Conservation (phyloP, 2,888 invertebrate genomes). For the Patella depressa region DNA sequence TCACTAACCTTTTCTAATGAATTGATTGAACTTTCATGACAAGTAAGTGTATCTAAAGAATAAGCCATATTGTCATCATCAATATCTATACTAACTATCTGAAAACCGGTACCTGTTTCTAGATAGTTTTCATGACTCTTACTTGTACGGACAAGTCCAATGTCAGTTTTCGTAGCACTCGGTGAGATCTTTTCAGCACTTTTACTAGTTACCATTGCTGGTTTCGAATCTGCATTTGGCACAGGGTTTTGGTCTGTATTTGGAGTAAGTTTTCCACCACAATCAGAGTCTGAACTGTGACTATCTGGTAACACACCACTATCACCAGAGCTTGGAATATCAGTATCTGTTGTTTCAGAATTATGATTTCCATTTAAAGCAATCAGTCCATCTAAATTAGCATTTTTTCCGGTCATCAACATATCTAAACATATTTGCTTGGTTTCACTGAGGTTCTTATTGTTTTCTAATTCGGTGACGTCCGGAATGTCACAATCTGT, state of each 20-base stretch:
- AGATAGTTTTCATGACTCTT: constrained; percentile 90
- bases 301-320: constrained; percentile 40
- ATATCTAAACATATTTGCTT: not conserved
- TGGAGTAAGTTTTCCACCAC: constrained; percentile 24
- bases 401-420: constrained; percentile 12
- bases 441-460: not conserved
- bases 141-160: constrained; percentile 86
- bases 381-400: constrained; percentile 16
- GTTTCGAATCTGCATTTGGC: constrained; percentile 22
- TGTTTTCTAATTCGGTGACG: not conserved
- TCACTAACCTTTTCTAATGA: constrained; percentile 41
- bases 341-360: constrained; percentile 28
- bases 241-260: constrained; percentile 9
- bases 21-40: constrained; percentile 66
- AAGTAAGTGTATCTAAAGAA: constrained; percentile 90
- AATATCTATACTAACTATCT: constrained; percentile 90
- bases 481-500: not conserved
- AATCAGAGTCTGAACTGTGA: constrained; percentile 37
- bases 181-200: constrained; percentile 63
- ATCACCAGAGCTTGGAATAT: constrained; percentile 41
- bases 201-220: constrained; percentile 52
- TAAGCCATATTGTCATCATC: constrained; percentile 95
- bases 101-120: constrained; percentile 82
- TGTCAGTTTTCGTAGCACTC: constrained; percentile 63
- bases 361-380: constrained; percentile 23